Percentiles rank a stretch among this genome's conserved stretches.
phyloP scores from a whole-genome alignment of 2,888 invertebrate genomes.

The Aspidiotus destructor region DNA sequence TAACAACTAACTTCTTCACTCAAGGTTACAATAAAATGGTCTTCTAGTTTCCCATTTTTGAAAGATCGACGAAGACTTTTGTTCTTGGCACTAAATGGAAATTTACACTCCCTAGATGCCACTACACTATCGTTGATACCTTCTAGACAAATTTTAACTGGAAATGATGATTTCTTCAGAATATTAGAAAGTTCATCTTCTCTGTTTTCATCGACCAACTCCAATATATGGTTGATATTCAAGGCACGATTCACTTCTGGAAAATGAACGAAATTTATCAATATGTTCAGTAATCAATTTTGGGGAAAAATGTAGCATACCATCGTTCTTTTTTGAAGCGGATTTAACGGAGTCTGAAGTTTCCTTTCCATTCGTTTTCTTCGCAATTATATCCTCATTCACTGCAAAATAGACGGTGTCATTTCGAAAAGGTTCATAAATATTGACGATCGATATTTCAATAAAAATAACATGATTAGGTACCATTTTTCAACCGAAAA shows the following conservation, averaged over 20 bases:
- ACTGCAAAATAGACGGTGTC: too few relatives aligned
- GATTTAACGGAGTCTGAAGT: too few relatives aligned
- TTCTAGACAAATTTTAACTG: constrained; percentile 11
- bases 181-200: not conserved
- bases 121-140: constrained; percentile 10
- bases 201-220: not conserved
- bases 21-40: constrained; percentile 20
- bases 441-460: too few relatives aligned
- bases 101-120: not conserved
- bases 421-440: too few relatives aligned
- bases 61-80: not conserved
- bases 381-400: too few relatives aligned
- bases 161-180: constrained; percentile 10
- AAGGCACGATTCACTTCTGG: not conserved
- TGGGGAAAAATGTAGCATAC: too few relatives aligned
- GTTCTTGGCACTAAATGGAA: not conserved
- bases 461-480: not conserved
- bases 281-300: too few relatives aligned
- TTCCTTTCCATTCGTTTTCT: too few relatives aligned
- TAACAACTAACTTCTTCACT: not conserved
- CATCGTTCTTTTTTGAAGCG: too few relatives aligned
- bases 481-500: constrained; percentile 22
- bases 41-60: constrained; percentile 21
- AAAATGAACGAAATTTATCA: too few relatives aligned
- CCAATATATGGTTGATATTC: not conserved